Evolutionary conservation across 2,113 vertebrate species (phyloP).

Genomic region (Charina bottae): DNA sequence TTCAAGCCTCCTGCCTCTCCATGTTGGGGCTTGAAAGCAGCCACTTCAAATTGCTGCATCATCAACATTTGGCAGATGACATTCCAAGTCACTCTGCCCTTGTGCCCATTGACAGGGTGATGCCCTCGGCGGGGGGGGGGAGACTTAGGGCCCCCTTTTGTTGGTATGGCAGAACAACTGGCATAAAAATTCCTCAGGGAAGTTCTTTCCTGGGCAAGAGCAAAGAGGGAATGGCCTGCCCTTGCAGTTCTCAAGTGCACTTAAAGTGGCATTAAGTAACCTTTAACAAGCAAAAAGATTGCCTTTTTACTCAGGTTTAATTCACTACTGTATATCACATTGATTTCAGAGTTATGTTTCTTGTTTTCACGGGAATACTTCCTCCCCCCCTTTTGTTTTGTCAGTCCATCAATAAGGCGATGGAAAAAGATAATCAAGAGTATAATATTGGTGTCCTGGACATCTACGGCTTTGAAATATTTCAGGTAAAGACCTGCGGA

Average conservation of each 20-base stretch:
- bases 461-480: constrained; percentile 99
- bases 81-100: neutral
- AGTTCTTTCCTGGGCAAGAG: neutral
- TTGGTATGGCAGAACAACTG: neutral
- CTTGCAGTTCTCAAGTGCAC: neutral
- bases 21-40: no score
- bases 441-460: constrained; percentile 94
- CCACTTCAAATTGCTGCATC: no score
- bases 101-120: neutral
- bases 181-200: neutral
- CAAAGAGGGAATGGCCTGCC: neutral
- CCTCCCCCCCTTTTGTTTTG: constrained; percentile 46
- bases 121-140: neutral
- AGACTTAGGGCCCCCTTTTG: neutral
- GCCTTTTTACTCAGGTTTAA: neutral
- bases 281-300: neutral
- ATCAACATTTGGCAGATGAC: neutral
- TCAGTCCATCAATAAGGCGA: constrained; percentile 96
- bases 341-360: neutral
- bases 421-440: constrained; percentile 94
- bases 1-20: neutral
- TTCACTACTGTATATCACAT: neutral
- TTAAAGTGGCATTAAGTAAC: neutral
- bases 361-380: neutral
- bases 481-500: constrained; percentile 79